Conservation (phyloP, 2,113 vertebrate genomes). For the Arvicanthis niloticus region DNA sequence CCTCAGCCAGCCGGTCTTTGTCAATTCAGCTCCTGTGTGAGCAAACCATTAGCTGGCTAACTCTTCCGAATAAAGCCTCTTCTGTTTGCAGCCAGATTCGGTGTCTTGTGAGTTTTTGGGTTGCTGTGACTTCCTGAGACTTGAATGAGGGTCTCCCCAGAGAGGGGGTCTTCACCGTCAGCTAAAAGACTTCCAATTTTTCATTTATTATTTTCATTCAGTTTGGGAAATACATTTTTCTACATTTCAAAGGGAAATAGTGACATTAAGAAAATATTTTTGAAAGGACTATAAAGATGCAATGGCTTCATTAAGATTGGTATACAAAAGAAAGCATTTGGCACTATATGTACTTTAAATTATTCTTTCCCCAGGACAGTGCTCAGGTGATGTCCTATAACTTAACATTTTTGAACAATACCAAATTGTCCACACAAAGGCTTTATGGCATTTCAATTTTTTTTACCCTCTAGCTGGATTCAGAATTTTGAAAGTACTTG, state of each 20-base stretch:
- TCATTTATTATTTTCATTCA: not conserved
- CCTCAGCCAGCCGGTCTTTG: too few species aligned
- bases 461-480: not conserved
- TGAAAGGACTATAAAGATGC: slow-evolving; percentile 7
- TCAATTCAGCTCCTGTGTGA: too few species aligned
- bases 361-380: slow-evolving; percentile 22
- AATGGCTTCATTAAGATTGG: not conserved
- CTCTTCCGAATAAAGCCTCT: too few species aligned
- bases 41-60: too few species aligned
- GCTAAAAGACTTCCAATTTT: not conserved
- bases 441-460: slow-evolving; percentile 21
- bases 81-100: too few species aligned
- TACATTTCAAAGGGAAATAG: not conserved
- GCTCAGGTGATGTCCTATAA: not conserved
- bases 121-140: too few species aligned
- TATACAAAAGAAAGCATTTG: not conserved
- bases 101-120: too few species aligned
- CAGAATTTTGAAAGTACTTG: slow-evolving; percentile 40
- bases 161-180: too few species aligned
- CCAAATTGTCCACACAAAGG: slow-evolving; percentile 19
- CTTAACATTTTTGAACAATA: slow-evolving; percentile 48
- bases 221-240: not conserved
- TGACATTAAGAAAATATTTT: slow-evolving; percentile 40
- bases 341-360: not conserved
- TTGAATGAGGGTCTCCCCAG: too few species aligned